Conservation (phyloP, 2,113 vertebrate genomes). For the Willisornis vidua region DNA sequence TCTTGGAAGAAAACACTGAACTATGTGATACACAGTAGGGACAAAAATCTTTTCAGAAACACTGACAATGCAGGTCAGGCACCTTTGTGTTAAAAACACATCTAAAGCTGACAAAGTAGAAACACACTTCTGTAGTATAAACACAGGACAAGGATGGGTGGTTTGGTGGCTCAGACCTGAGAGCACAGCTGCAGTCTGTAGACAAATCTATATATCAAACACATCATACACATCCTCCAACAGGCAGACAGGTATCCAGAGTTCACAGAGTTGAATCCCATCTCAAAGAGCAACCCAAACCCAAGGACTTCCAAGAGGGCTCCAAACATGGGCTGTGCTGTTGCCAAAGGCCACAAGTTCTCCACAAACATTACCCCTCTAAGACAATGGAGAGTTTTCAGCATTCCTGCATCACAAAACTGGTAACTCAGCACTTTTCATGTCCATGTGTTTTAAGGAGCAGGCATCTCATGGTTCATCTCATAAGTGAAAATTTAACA, state of each 20-base stretch:
- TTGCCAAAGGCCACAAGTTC: neutral
- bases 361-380: neutral
- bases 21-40: neutral
- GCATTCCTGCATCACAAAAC: neutral
- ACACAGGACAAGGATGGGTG: neutral
- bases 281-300: neutral
- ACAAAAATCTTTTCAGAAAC: neutral
- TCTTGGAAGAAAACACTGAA: neutral
- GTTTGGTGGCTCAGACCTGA: neutral
- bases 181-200: neutral
- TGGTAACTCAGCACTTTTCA: neutral
- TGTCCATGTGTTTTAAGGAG: neutral
- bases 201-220: neutral
- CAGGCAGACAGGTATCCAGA: neutral
- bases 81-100: neutral
- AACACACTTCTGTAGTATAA: neutral
- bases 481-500: neutral
- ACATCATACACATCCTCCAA: neutral
- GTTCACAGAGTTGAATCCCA: neutral
- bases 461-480: rapidly evolving
- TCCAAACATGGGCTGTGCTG: neutral
- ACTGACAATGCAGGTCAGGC: neutral
- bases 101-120: neutral
- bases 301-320: neutral
- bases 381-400: neutral